Percentiles rank a stretch among this genome's conserved stretches.
Evolutionary conservation across 1,140 invertebrate species (phyloP).

Genomic region (Papilio machaon): DNA sequence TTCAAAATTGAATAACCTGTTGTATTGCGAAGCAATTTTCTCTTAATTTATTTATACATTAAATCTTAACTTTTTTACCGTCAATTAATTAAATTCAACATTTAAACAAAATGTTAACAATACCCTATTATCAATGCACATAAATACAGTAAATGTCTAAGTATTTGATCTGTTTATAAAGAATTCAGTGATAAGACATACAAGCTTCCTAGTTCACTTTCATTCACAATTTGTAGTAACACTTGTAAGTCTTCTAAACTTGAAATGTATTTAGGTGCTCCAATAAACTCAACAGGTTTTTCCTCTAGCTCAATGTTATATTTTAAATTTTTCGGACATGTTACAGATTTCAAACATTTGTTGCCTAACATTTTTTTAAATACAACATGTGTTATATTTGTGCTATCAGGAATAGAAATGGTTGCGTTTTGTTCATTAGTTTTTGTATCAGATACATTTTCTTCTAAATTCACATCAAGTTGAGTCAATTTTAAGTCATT

Average conservation of each 20-base stretch:
- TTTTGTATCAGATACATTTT: constrained; percentile 32
- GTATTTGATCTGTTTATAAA: constrained; percentile 41
- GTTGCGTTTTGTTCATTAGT: constrained; percentile 39
- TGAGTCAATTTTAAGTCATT: constrained; percentile 29
- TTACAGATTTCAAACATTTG: constrained; percentile 71
- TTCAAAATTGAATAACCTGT: constrained; percentile 33
- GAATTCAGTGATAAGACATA: constrained; percentile 69
- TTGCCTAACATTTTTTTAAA: constrained; percentile 74
- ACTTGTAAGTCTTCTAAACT: constrained; percentile 78
- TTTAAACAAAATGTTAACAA: constrained; percentile 14
- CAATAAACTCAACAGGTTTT: constrained; percentile 75
- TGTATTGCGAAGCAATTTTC: constrained; percentile 21
- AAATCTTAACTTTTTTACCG: constrained; percentile 11
- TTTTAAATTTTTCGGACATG: constrained; percentile 74
- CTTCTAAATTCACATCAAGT: constrained; percentile 26
- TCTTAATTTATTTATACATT: constrained; percentile 25
- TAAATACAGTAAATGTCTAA: constrained; percentile 45
- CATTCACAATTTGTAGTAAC: constrained; percentile 80
- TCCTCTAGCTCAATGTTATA: constrained; percentile 75
- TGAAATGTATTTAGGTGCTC: constrained; percentile 77
- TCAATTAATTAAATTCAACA: constrained; percentile 27
- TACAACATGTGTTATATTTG: constrained; percentile 66
- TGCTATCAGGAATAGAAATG: constrained; percentile 44
- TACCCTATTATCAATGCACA: constrained; percentile 21
- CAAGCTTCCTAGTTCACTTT: constrained; percentile 73